Evolutionary conservation across 2,888 invertebrate species (phyloP).

Genomic region (Agriopis aurantiaria): DNA sequence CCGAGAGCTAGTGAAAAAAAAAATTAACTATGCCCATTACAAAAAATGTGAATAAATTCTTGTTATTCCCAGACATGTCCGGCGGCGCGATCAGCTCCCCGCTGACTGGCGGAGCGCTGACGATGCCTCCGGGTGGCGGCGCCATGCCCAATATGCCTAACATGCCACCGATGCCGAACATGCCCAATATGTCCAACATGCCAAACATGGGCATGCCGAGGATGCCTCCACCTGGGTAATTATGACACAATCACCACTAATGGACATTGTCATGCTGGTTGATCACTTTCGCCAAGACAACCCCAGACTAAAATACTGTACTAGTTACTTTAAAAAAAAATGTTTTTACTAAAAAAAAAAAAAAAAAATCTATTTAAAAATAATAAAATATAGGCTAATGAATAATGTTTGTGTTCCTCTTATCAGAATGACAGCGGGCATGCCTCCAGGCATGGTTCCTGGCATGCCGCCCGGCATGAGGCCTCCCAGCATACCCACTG

Average conservation of each 20-base stretch:
- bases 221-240: slow-evolving; percentile 9
- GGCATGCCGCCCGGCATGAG: slow-evolving; percentile 68
- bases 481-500: slow-evolving; percentile 65
- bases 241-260: not conserved
- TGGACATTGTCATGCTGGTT: not conserved
- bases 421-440: slow-evolving; percentile 63
- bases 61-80: slow-evolving; percentile 32
- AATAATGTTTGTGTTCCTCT: slow-evolving; percentile 4
- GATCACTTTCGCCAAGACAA: too few species aligned
- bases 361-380: too few species aligned
- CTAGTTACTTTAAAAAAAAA: too few species aligned
- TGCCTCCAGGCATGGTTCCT: slow-evolving; percentile 65
- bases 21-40: too few species aligned
- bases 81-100: slow-evolving; percentile 42
- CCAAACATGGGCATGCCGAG: slow-evolving; percentile 57
- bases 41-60: too few species aligned
- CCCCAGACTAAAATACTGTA: too few species aligned
- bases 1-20: too few species aligned
- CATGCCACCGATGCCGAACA: slow-evolving; percentile 14
- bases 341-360: too few species aligned
- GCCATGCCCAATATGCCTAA: slow-evolving; percentile 49
- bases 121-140: slow-evolving; percentile 27
- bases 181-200: slow-evolving; percentile 23
- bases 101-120: slow-evolving; percentile 11
- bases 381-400: too few species aligned